Percentiles rank a stretch among this genome's conserved stretches.
These are phyloP conservation scores for Forbesichthys agassizii DNA, from an alignment of 2,113 vertebrate genomes.

Conservation along the genomic window DNA sequence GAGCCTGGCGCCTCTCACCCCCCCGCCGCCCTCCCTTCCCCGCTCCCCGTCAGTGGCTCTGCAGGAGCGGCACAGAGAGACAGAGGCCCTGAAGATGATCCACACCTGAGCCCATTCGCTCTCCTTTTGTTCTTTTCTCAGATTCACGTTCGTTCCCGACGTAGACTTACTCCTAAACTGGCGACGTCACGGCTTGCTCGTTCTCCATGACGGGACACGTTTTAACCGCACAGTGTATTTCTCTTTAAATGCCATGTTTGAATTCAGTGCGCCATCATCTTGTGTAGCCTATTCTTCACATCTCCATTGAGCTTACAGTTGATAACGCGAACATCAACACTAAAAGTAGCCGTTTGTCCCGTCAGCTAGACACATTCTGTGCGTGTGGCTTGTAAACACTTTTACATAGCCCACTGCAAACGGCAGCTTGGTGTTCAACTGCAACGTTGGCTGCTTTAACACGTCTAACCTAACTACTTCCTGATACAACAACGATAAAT, in stretches of 20 bases:
- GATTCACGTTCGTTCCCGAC: not conserved
- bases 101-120: conserved; percentile 75
- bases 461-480: conserved; percentile 54
- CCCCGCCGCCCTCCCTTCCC: conserved; percentile 69
- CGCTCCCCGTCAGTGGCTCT: conserved; percentile 63
- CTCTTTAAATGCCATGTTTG: conserved; percentile 1
- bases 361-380: conserved; percentile 7
- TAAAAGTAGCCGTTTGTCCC: not conserved
- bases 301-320: conserved; percentile 1
- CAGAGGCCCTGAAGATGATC: conserved; percentile 78
- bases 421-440: conserved; percentile 53
- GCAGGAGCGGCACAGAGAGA: conserved; percentile 78
- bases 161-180: conserved; percentile 3
- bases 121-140: conserved; percentile 40
- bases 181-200: not conserved
- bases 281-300: conserved; percentile 17
- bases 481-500: conserved; percentile 51
- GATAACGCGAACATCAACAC: too few relatives aligned
- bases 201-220: too few relatives aligned
- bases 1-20: conserved; percentile 70
- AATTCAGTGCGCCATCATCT: conserved; percentile 22
- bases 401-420: not conserved
- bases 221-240: too few relatives aligned
- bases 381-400: conserved; percentile 23
- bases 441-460: conserved; percentile 37